Evolutionary conservation across 2,113 vertebrate species (phyloP), one percentile per base, ranked within the genome.

Genomic region (Amazona guildingii): DNA sequence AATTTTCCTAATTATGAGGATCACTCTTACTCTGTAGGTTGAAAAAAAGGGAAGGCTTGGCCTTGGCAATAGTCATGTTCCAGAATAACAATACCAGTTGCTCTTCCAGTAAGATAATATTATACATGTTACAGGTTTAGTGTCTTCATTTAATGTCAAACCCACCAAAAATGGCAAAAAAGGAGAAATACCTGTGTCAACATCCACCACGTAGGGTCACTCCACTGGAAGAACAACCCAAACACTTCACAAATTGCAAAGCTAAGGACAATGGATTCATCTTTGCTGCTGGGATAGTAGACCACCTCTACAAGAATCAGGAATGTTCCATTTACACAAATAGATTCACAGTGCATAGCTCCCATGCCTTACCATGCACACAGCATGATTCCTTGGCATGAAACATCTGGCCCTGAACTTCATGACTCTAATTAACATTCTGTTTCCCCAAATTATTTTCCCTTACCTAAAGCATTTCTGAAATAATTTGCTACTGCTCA

Each of bases 381-480:
- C 37, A 77, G 37, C 48, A 31, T 2, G 14, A 61, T 69, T 76
- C 52, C 48, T 49, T 94, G 41, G 31, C n/a, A 52, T 46, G 64
- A 92, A 94, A 90, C 79, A 86, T 70, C 88, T 83, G 54, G 54
- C 54, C 43, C 18, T 92, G 63, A 90, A 70, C 79, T 86, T 94
- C 79, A 28, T 80, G 72, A 69, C 49, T 93, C 59, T 83, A 90
- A 93, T 92, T 96, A 93, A 39, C 39, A 46, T 76, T 88, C 51
- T 73, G 25, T 87, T 86, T 83, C 54, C 46, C 39, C 9, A 69
- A 69, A 66, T 4, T 62, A 46, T 89, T 90, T 94, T 90, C 37
- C 16, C 27, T 88, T 72, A 84, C 70, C 63, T 48, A 63, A 54
- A 46, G 12, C 39, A 80, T 83, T 95, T 90, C 54, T 93, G 82